These are phyloP conservation scores for Scolopax rusticola DNA, from an alignment of 2,797 vertebrate genomes.

Conservation along the genomic window DNA sequence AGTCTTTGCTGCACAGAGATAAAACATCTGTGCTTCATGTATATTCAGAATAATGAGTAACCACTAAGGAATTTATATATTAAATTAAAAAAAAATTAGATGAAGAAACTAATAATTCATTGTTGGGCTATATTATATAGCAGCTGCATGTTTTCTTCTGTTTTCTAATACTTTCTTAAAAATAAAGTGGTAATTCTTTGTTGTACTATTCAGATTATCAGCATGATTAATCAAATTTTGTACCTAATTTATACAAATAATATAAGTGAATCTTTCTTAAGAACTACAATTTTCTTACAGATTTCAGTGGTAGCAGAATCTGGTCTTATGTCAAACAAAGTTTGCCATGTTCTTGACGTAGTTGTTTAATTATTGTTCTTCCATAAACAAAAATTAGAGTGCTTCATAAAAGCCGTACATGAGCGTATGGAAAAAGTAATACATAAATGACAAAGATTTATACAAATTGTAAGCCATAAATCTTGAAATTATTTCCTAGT, in stretches of 20 bases:
- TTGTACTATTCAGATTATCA: not conserved
- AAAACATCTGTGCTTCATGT: accelerated
- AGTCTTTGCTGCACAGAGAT: not conserved
- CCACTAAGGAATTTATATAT: not conserved
- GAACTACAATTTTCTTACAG: not conserved
- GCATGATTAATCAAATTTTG: not conserved
- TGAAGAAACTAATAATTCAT: not conserved
- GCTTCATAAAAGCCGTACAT: not conserved
- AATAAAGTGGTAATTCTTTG: not conserved
- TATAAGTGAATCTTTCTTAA: not conserved
- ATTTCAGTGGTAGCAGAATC: not conserved
- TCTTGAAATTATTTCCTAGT: not conserved
- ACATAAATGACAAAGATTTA: not conserved
- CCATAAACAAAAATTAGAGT: not conserved
- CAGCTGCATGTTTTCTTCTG: not conserved
- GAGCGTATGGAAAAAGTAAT: not conserved
- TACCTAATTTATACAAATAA: not conserved
- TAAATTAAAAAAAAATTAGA: not conserved
- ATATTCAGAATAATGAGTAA: not conserved
- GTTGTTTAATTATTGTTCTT: not conserved
- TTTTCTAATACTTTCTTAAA: not conserved
- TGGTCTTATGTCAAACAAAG: not conserved
- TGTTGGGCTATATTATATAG: not conserved
- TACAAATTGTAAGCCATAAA: not conserved
- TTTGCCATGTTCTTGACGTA: not conserved